A percentile compares a stretch with the other conserved stretches of the same genome.
phyloP scores from a whole-genome alignment of 2,888 invertebrate genomes.

The Dysmachus trigonus region DNA sequence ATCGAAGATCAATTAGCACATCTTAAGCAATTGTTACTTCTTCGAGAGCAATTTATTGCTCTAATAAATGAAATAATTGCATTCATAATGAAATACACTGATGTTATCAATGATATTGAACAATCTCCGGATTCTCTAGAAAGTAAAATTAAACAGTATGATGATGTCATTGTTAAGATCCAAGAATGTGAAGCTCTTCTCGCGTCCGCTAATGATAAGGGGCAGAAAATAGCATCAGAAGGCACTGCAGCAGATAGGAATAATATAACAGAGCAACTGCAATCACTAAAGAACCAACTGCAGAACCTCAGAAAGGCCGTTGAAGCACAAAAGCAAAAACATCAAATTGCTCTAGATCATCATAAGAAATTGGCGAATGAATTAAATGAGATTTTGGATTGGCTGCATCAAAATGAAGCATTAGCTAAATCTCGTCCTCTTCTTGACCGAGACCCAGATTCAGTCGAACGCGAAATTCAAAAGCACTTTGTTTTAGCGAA shows the following conservation, averaged over 20 bases:
- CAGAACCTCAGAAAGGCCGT: constrained; percentile 81
- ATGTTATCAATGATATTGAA: constrained; percentile 85
- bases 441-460: constrained; percentile 78
- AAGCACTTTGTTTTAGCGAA: constrained; percentile 76
- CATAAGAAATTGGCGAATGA: constrained; percentile 85
- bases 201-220: constrained; percentile 89
- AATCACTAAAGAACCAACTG: constrained; percentile 85
- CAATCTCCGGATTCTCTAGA: constrained; percentile 82
- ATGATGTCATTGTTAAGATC: constrained; percentile 84
- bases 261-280: constrained; percentile 85
- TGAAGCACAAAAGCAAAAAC: constrained; percentile 86
- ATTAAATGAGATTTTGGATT: constrained; percentile 82
- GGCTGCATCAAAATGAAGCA: constrained; percentile 84
- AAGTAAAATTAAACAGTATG: constrained; percentile 87
- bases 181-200: constrained; percentile 90
- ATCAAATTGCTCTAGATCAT: constrained; percentile 87
- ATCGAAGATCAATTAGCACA: constrained; percentile 87
- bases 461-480: constrained; percentile 82
- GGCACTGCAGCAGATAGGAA: constrained; percentile 88
- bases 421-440: constrained; percentile 84
- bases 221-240: constrained; percentile 91
- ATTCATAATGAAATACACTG: constrained; percentile 87
- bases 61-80: constrained; percentile 87
- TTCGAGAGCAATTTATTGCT: constrained; percentile 89
- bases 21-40: constrained; percentile 77